These are phyloP conservation scores for Laticauda colubrina DNA, from an alignment of 2,113 vertebrate genomes.

Conservation along the genomic window DNA sequence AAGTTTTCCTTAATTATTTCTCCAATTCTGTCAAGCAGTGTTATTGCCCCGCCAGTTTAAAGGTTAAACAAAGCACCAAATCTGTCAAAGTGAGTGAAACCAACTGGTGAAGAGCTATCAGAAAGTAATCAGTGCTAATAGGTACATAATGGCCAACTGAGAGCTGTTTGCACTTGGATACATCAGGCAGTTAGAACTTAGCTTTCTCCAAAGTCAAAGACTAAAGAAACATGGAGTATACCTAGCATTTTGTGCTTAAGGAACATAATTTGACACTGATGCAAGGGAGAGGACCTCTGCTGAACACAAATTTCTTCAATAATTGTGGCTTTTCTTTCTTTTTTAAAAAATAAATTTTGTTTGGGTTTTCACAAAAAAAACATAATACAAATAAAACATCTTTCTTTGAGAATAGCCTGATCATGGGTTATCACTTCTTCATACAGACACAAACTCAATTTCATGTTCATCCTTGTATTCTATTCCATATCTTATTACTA, in stretches of 20 bases:
- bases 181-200: slow-evolving; percentile 85
- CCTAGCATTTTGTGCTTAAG: slow-evolving; percentile 26
- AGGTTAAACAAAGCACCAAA: slow-evolving; percentile 94
- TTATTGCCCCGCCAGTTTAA: slow-evolving; percentile 81
- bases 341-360: too few relatives aligned
- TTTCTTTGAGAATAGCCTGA: too few relatives aligned
- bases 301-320: not conserved
- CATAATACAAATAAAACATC: too few relatives aligned
- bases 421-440: too few relatives aligned
- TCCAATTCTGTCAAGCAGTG: slow-evolving; percentile 72
- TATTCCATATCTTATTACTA: too few relatives aligned
- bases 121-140: slow-evolving; percentile 98
- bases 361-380: too few relatives aligned
- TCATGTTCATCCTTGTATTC: too few relatives aligned
- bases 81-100: slow-evolving; percentile 95
- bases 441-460: too few relatives aligned
- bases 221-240: slow-evolving; percentile 62
- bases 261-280: slow-evolving; percentile 35
- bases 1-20: slow-evolving; percentile 81
- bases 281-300: not conserved
- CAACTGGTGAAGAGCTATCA: slow-evolving; percentile 90
- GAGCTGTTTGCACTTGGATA: slow-evolving; percentile 86
- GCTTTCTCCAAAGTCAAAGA: slow-evolving; percentile 77
- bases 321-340: rapidly evolving
- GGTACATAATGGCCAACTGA: slow-evolving; percentile 96